These are phyloP conservation scores for Fabriciana adippe DNA, from an alignment of 2,888 invertebrate species.

Conservation along the genomic window DNA sequence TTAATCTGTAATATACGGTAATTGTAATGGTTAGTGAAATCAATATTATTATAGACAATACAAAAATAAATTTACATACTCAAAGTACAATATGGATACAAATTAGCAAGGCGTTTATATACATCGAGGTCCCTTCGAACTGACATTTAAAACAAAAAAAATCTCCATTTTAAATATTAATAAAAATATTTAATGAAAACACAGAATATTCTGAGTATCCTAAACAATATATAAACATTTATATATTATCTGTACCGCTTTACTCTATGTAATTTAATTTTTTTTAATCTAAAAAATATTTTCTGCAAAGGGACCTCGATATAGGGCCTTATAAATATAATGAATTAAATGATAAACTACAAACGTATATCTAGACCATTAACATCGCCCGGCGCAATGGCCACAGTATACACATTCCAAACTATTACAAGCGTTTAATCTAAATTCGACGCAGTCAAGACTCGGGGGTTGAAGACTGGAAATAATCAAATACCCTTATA, in stretches of 20 bases:
- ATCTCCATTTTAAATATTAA: neutral
- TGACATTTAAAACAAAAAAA: neutral
- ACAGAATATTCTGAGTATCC: no score
- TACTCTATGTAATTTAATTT: no score
- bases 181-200: no score
- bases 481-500: no score
- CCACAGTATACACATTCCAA: constrained; percentile 1
- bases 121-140: constrained; percentile 9
- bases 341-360: constrained; percentile 7
- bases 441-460: neutral
- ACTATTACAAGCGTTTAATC: constrained; percentile 13
- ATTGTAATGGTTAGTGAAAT: constrained; percentile 26
- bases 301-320: no score
- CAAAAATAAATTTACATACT: constrained; percentile 24
- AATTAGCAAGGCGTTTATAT: neutral
- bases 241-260: no score
- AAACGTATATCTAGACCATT: constrained; percentile 1
- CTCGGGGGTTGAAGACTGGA: neutral
- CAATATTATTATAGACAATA: constrained; percentile 20
- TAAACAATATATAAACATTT: no score
- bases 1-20: constrained; percentile 19
- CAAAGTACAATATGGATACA: constrained; percentile 13
- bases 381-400: neutral
- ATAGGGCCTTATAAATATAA: neutral
- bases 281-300: no score